Evolutionary conservation across 2,113 vertebrate genomes (phyloP).

Genomic region (Talpa occidentalis): DNA sequence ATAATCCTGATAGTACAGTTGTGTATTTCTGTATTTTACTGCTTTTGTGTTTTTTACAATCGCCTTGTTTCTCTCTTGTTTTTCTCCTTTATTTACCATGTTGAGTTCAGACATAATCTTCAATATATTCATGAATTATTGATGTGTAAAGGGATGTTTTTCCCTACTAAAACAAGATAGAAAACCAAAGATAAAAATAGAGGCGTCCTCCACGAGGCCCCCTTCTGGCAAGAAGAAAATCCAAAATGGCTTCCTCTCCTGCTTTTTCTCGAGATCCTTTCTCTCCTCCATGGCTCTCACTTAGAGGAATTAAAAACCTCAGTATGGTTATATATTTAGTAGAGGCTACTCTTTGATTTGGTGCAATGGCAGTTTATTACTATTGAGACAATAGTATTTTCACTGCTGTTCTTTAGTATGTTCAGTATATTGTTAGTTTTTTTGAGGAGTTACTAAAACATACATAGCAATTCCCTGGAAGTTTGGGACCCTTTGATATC

Average conservation of each 20-base stretch:
- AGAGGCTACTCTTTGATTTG: neutral
- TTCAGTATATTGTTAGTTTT: constrained; percentile 25
- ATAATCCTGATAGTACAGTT: neutral
- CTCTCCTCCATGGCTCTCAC: neutral
- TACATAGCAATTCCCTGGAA: neutral
- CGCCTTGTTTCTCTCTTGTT: neutral
- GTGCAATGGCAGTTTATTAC: neutral
- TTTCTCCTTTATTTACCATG: neutral
- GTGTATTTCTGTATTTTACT: neutral
- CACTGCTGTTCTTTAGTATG: neutral
- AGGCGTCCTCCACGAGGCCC: neutral
- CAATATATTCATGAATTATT: neutral
- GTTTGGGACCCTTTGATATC: neutral
- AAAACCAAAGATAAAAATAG: neutral
- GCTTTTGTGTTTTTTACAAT: neutral
- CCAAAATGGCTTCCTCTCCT: neutral
- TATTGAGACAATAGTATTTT: neutral
- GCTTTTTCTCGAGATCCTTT: neutral
- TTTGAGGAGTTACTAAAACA: neutral
- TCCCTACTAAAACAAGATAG: neutral
- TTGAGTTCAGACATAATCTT: neutral
- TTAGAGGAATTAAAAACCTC: neutral
- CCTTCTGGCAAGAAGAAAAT: neutral
- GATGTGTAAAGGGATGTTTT: neutral
- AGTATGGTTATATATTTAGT: neutral